Conservation (phyloP, 2,888 invertebrate genomes). For the Acanthoscelides obtectus region DNA sequence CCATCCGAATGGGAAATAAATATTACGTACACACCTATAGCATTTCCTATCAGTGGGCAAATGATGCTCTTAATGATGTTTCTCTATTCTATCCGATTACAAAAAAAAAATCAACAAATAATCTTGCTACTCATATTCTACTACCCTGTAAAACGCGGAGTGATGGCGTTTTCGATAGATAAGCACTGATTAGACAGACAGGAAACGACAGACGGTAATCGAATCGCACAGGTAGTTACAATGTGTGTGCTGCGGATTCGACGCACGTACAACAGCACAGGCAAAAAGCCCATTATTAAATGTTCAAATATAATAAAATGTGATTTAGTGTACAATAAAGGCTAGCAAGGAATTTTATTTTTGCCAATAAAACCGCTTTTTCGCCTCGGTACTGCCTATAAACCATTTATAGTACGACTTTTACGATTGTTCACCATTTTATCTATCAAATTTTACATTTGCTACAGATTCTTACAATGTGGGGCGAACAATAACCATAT, state of each 20-base stretch:
- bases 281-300: conserved; percentile 15
- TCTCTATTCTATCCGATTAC: no score
- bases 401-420: conserved; percentile 20
- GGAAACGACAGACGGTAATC: neutral
- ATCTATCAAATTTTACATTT: conserved; percentile 22
- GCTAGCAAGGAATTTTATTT: conserved; percentile 21
- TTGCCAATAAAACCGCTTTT: neutral
- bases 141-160: neutral
- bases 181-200: neutral
- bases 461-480: conserved; percentile 2
- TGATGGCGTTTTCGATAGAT: neutral
- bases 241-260: neutral
- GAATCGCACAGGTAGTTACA: neutral
- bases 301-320: conserved; percentile 27
- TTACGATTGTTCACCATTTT: conserved; percentile 23
- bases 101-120: no score
- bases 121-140: no score
- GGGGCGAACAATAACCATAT: conserved; percentile 7
- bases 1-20: no score
- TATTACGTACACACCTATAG: no score
- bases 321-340: conserved; percentile 27
- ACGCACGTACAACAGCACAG: neutral
- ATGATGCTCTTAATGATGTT: no score
- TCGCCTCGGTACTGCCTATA: neutral
- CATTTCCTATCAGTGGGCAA: no score